A percentile compares a stretch with the other conserved stretches of the same genome.
Conservation (phyloP, 1,140 invertebrate genomes). For the Drosophila tristis region DNA sequence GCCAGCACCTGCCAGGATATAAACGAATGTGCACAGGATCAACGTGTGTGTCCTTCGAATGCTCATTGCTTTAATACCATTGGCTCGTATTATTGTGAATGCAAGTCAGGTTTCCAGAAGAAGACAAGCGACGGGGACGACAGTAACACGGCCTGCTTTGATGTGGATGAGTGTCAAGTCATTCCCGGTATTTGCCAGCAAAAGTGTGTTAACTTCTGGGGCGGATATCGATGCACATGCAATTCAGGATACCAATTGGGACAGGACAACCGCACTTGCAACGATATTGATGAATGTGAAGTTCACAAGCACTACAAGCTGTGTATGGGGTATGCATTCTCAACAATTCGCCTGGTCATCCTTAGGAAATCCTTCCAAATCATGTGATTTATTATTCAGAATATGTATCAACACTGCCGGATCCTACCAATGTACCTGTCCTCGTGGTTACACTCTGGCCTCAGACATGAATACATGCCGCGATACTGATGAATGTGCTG, state of each 20-base stretch:
- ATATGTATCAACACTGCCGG: slow-evolving; percentile 95
- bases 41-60: slow-evolving; percentile 86
- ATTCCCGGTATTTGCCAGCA: slow-evolving; percentile 91
- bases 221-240: slow-evolving; percentile 92
- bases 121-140: slow-evolving; percentile 70
- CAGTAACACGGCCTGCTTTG: slow-evolving; percentile 85
- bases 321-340: slow-evolving; percentile 88
- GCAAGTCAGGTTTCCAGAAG: slow-evolving; percentile 90
- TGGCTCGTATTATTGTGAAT: slow-evolving; percentile 93
- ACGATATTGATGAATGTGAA: slow-evolving; percentile 95
- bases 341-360: too few species aligned
- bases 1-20: slow-evolving; percentile 92
- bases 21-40: slow-evolving; percentile 90
- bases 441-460: slow-evolving; percentile 91
- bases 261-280: slow-evolving; percentile 91
- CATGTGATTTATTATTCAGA: slow-evolving; percentile 6
- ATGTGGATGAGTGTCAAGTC: slow-evolving; percentile 88
- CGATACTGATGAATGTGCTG: slow-evolving; percentile 95
- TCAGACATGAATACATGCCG: slow-evolving; percentile 90
- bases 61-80: slow-evolving; percentile 91
- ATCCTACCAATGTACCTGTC: slow-evolving; percentile 94
- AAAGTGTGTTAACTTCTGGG: slow-evolving; percentile 93
- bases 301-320: slow-evolving; percentile 89
- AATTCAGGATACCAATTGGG: slow-evolving; percentile 89
- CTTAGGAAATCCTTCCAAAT: not conserved